These are phyloP conservation scores for Drosophila nigricruria DNA, from an alignment of 2,888 invertebrate species.

Conservation along the genomic window DNA sequence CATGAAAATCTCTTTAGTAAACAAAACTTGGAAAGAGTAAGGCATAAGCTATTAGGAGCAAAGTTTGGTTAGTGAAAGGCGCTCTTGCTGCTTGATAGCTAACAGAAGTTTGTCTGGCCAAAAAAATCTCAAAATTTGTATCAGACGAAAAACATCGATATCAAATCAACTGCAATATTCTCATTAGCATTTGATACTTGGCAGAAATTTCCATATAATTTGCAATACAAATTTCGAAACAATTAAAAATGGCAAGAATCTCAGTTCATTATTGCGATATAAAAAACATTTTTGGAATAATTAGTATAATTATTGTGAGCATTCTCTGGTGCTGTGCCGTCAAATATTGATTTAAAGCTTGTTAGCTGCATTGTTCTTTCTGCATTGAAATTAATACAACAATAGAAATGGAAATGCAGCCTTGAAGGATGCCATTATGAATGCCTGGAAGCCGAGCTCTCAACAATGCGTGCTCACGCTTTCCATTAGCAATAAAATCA, in stretches of 20 bases:
- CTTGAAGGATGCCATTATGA: constrained; percentile 17
- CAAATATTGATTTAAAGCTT: constrained; percentile 37
- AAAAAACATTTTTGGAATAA: neutral
- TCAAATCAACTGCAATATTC: neutral
- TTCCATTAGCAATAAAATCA: constrained; percentile 1
- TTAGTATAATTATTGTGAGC: neutral
- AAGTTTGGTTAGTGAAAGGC: neutral
- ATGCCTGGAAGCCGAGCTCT: constrained; percentile 11
- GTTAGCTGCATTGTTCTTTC: constrained; percentile 13
- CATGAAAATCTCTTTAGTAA: neutral
- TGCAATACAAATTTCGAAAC: too few relatives aligned
- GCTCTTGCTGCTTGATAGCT: neutral
- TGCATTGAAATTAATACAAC: constrained; percentile 17
- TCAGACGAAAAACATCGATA: neutral
- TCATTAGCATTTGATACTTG: neutral
- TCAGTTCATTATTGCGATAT: neutral
- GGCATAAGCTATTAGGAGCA: neutral
- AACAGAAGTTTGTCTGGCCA: neutral
- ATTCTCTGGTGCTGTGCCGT: neutral
- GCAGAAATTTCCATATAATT: neutral
- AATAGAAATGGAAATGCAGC: constrained; percentile 9
- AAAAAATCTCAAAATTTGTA: neutral
- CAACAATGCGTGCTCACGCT: constrained; percentile 18
- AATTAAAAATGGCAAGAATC: neutral
- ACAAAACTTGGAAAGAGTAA: neutral